A percentile compares a stretch with the other conserved stretches of the same genome.
Evolutionary conservation across 2,113 vertebrate genomes (phyloP).

Genomic region (Corynorhinus townsendii): DNA sequence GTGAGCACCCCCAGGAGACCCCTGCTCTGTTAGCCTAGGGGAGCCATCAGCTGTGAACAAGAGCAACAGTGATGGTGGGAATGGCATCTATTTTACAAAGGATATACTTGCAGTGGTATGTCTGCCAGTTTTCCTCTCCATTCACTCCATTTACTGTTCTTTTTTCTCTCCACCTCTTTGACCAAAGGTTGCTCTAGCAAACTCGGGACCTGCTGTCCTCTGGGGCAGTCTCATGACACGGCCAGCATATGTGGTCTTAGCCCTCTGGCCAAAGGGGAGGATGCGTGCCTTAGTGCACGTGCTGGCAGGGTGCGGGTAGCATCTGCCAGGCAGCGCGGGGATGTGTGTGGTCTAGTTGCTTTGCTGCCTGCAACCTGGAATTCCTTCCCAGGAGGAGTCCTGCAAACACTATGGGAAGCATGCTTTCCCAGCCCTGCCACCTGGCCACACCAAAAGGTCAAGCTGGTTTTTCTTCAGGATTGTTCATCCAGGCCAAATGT

Average conservation of each 20-base stretch:
- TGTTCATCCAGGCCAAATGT: neutral
- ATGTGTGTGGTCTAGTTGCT: neutral
- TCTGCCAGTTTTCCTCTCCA: neutral
- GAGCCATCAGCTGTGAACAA: neutral
- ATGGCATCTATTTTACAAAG: neutral
- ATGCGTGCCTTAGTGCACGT: rapidly evolving
- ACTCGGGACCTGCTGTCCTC: neutral
- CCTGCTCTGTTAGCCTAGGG: neutral
- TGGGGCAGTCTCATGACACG: no score
- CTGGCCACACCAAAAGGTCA: neutral
- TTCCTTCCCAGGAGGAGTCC: neutral
- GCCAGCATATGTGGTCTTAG: rapidly evolving
- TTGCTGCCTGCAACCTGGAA: neutral
- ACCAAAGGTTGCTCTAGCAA: neutral
- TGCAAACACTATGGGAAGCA: neutral
- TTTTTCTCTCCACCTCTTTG: neutral
- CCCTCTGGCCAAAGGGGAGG: neutral
- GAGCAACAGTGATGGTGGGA: no score
- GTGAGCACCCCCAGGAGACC: no score
- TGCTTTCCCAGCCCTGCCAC: neutral
- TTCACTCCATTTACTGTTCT: neutral
- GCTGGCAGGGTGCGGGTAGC: rapidly evolving
- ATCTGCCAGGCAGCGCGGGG: neutral
- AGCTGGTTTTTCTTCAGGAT: neutral
- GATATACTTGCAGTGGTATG: rapidly evolving